Conservation (phyloP, 2,797 vertebrate species). For the Aldrovandia affinis region DNA sequence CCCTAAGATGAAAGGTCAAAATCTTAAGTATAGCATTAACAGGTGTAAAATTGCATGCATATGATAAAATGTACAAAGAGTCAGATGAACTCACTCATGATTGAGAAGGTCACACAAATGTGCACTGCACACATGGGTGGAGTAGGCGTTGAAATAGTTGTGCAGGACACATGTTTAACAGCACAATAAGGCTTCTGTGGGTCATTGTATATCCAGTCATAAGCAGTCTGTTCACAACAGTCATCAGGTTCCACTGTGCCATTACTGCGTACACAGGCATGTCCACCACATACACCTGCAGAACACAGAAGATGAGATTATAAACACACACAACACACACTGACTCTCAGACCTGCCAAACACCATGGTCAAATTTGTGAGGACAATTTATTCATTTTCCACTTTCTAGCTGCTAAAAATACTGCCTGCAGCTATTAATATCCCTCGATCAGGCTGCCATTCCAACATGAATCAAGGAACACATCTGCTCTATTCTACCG, state of each 20-base stretch:
- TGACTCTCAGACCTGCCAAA: neutral
- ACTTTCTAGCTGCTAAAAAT: neutral
- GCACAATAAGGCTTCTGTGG: slow-evolving; percentile 63
- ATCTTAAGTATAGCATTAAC: neutral
- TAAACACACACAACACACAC: neutral
- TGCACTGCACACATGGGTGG: neutral
- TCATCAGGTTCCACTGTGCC: slow-evolving; percentile 59
- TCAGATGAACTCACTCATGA: slow-evolving; percentile 55
- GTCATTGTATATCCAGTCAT: slow-evolving; percentile 65
- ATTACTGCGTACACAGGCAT: slow-evolving; percentile 64
- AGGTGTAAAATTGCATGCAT: neutral
- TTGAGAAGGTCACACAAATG: slow-evolving; percentile 60
- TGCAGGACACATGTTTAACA: slow-evolving; percentile 48
- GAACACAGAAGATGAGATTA: neutral
- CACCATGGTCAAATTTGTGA: neutral
- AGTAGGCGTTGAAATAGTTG: rapidly evolving
- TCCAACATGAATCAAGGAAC: too few species aligned
- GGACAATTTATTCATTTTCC: too few species aligned
- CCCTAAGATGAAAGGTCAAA: neutral
- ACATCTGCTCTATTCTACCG: too few species aligned
- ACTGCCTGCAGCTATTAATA: neutral
- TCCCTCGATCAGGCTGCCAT: too few species aligned
- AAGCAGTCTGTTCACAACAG: slow-evolving; percentile 69
- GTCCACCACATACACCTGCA: slow-evolving; percentile 68
- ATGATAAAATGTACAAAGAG: neutral